phyloP scores from a whole-genome alignment of 1,140 invertebrate genomes.

The Ooceraea biroi region DNA sequence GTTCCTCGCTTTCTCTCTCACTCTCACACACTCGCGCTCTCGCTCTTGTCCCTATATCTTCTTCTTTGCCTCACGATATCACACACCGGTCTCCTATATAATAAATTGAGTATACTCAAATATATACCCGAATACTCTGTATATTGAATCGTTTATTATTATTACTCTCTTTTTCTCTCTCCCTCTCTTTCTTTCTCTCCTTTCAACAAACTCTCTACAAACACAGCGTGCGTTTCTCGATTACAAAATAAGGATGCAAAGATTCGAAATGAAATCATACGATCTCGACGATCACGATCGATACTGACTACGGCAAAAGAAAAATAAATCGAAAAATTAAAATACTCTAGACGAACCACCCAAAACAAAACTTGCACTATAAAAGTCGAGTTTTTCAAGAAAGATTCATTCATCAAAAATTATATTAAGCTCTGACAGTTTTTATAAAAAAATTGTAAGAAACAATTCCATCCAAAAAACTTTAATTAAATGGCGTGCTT shows the following conservation, averaged over 20 bases:
- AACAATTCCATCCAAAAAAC: not conserved
- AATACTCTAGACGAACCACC: not conserved
- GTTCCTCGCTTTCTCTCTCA: constrained; percentile 32
- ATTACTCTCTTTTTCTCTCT: constrained; percentile 35
- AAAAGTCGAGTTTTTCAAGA: too few relatives aligned
- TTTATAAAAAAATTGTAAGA: too few relatives aligned
- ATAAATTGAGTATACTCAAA: constrained; percentile 59
- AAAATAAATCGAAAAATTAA: not conserved
- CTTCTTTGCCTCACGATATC: not conserved
- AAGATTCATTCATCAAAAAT: too few relatives aligned
- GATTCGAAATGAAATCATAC: constrained; percentile 9
- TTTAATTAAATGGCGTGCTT: not conserved
- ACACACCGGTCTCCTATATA: not conserved
- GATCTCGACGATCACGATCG: constrained; percentile 3
- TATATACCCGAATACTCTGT: constrained; percentile 56
- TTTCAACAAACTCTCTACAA: not conserved
- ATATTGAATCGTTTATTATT: constrained; percentile 58
- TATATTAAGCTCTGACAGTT: too few relatives aligned
- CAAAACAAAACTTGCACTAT: too few relatives aligned
- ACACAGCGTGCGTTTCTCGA: constrained; percentile 20
- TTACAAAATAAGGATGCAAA: constrained; percentile 47
- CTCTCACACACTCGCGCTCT: constrained; percentile 46
- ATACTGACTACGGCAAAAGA: not conserved
- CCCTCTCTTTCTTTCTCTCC: constrained; percentile 37
- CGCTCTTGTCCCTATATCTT: constrained; percentile 28